Base-by-base conservation (phyloP, 2,113 vertebrate species). In the Ornithorhynchus anatinus region DNA sequence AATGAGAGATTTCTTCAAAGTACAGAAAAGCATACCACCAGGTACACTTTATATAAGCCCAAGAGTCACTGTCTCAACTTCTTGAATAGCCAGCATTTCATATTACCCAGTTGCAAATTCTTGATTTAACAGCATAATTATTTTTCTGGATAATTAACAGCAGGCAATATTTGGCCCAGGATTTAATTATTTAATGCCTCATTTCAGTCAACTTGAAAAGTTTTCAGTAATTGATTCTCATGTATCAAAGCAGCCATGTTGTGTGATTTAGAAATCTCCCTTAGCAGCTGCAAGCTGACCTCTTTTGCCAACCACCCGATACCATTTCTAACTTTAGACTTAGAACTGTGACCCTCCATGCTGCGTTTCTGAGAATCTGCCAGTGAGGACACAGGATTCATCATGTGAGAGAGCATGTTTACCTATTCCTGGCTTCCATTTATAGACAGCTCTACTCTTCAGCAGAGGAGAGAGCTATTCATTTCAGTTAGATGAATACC, bases 101-200 rank as follows among this genome's bases (percentile, higher is more conserved):
- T 82, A 86, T 65, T 62, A 69, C 57, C 85, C 88, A 72, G 87
- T 86, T 93, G 72, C 75, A 88, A 84, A 74, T 80, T 71, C 61
- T 88, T 87, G 87, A 92, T 87, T 89, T 80, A 75, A 75, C 85
- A 70, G 84, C 77, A 72, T 89, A 93, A 91, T 91, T 92, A 82
- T 80, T 85, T 90, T 87, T 82, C 86, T 78, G 64, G 80, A 85
- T 89, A 90, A 93, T 61, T 72, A 89, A 91, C 69, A 87, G 75
- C 52, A 78, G 84, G 86, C 84, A 77, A 85, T 72, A 67, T 80
- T 85, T 89, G 79, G 87, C 86, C 85, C 60, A 81, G 90, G 87
- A 84, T 76, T 89, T 85, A 84, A 85, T 91, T 90, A 91, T 88
- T 92, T 91, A 77, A 84, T 81, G 85, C 84, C 82, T 80, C 73